phyloP scores from a whole-genome alignment of 2,797 vertebrate species.

The Melanotaenia trifasciata region DNA sequence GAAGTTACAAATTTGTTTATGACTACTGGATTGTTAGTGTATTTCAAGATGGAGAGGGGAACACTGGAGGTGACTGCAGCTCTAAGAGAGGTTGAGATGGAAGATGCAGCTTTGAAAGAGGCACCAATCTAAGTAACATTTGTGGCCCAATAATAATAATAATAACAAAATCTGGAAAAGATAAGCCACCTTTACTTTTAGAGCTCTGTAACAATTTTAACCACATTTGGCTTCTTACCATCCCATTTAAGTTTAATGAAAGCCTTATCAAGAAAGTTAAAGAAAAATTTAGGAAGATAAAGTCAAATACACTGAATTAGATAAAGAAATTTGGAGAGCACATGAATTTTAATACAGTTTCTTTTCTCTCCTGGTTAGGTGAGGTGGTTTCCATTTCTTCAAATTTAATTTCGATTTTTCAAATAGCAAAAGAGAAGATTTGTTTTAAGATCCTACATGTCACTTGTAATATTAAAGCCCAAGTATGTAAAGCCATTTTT shows the following conservation, averaged over 20 bases:
- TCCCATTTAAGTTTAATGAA: conserved; percentile 5
- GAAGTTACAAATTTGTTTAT: too few relatives aligned
- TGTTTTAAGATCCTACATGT: neutral
- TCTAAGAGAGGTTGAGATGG: too few relatives aligned
- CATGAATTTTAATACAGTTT: neutral
- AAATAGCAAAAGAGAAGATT: neutral
- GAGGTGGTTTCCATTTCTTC: neutral
- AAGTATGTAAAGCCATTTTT: conserved; percentile 8
- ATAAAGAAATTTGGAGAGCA: neutral
- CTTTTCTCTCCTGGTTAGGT: neutral
- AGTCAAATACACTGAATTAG: neutral
- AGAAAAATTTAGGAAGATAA: neutral
- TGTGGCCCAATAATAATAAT: conserved; percentile 3
- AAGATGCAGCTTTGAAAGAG: neutral
- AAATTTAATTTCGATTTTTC: neutral
- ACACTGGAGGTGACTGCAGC: too few relatives aligned
- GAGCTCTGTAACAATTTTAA: neutral
- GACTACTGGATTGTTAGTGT: too few relatives aligned
- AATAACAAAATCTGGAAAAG: neutral
- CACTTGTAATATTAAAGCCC: conserved; percentile 7
- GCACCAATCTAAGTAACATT: conserved; percentile 5
- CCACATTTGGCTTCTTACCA: neutral
- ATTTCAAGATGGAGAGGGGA: too few relatives aligned
- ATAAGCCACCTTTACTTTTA: neutral
- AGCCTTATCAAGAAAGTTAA: conserved; percentile 4